Conservation (phyloP, 2,797 vertebrate species). For the Acanthiza pusilla region DNA sequence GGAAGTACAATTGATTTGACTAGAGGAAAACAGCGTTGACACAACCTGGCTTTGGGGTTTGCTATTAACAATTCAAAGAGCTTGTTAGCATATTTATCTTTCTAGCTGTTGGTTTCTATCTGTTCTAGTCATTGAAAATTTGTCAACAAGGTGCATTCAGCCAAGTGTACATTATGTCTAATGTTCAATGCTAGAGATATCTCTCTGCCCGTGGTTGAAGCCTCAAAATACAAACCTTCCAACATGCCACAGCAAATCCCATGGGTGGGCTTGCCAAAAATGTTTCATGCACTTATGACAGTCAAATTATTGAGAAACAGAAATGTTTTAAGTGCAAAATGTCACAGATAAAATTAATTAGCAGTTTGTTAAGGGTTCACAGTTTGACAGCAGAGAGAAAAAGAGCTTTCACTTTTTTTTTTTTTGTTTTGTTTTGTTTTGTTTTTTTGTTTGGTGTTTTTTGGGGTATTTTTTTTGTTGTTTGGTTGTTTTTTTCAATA, state of each 20-base stretch:
- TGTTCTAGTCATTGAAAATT: neutral
- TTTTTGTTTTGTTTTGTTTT: too few species aligned
- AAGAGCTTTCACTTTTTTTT: neutral
- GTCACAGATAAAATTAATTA: neutral
- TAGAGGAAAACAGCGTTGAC: neutral
- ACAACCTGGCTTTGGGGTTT: neutral
- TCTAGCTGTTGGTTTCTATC: neutral
- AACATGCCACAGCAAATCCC: neutral
- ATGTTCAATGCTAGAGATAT: neutral
- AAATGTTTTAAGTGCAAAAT: neutral
- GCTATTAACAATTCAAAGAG: neutral
- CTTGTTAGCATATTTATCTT: neutral
- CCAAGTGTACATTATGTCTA: neutral
- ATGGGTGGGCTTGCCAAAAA: neutral
- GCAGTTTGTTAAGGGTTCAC: neutral
- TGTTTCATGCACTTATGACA: neutral
- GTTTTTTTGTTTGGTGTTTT: too few species aligned
- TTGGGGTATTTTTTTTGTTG: too few species aligned
- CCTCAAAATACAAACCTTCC: neutral
- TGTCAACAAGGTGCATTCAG: slow-evolving; percentile 12
- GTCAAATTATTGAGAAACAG: neutral
- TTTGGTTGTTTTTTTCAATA: too few species aligned
- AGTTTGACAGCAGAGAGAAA: neutral
- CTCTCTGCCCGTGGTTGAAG: neutral
- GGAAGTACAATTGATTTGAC: neutral